These are phyloP conservation scores for Dynastes maya DNA, from an alignment of 2,888 invertebrate genomes.

Conservation along the genomic window DNA sequence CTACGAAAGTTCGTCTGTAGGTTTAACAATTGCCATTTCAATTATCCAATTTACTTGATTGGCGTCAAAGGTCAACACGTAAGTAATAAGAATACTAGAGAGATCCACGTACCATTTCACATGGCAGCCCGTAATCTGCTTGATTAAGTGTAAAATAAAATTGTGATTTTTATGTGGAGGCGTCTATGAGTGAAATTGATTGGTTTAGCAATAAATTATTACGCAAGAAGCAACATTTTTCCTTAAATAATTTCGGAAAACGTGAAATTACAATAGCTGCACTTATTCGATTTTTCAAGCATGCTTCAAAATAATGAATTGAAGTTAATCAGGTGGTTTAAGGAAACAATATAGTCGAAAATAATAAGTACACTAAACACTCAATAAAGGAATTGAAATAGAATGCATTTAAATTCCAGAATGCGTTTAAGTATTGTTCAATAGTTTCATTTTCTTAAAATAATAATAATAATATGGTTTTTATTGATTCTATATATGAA, in stretches of 20 bases:
- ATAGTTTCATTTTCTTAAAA: no score
- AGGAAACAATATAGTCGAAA: no score
- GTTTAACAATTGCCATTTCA: conserved; percentile 58
- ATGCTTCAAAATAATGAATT: no score
- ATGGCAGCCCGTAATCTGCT: conserved; percentile 57
- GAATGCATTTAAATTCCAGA: no score
- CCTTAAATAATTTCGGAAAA: not conserved
- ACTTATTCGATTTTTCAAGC: not conserved
- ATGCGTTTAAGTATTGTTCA: no score
- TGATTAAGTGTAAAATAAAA: conserved; percentile 58
- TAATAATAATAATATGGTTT: no score
- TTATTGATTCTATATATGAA: no score
- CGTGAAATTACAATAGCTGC: not conserved
- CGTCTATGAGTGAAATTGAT: conserved; percentile 6
- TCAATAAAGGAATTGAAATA: no score
- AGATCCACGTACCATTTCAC: conserved; percentile 57
- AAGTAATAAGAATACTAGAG: conserved; percentile 42
- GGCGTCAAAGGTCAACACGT: conserved; percentile 59
- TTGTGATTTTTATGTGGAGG: conserved; percentile 55
- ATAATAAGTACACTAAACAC: no score
- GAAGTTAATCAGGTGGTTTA: no score
- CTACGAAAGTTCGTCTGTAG: conserved; percentile 34
- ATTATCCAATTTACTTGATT: conserved; percentile 64
- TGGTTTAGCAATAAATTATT: not conserved
- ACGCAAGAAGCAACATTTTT: no score